phyloP scores from a whole-genome alignment of 2,888 invertebrate species.

The Vanessa cardui region DNA sequence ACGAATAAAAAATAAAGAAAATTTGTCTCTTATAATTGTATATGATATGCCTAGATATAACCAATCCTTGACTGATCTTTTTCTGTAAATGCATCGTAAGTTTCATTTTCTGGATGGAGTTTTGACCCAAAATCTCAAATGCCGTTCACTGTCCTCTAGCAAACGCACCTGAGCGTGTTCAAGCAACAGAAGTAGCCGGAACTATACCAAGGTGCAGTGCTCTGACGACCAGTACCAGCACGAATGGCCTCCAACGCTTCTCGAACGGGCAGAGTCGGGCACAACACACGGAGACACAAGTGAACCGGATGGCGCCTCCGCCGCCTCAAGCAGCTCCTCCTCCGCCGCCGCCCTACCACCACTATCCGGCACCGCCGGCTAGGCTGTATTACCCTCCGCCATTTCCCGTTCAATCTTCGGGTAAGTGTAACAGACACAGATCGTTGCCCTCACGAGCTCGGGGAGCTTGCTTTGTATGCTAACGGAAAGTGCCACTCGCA shows the following conservation, averaged over 20 bases:
- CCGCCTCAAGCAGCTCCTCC: neutral
- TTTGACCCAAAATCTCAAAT: too few relatives aligned
- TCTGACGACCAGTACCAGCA: neutral
- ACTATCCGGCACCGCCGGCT: slow-evolving; percentile 8
- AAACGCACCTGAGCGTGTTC: neutral
- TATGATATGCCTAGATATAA: too few relatives aligned
- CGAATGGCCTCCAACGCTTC: slow-evolving; percentile 12
- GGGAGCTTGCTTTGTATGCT: neutral
- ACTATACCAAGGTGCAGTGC: neutral
- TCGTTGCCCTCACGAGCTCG: neutral
- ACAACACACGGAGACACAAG: slow-evolving; percentile 3
- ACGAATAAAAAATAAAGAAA: too few relatives aligned
- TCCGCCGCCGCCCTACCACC: slow-evolving; percentile 14
- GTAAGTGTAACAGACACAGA: slow-evolving; percentile 6
- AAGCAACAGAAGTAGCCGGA: neutral
- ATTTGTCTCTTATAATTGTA: too few relatives aligned
- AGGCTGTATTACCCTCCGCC: slow-evolving; percentile 23
- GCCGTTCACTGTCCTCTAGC: neutral
- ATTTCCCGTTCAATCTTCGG: neutral
- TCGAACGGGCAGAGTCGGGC: slow-evolving; percentile 7
- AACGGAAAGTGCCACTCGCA: neutral
- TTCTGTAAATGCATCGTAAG: too few relatives aligned
- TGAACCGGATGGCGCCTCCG: neutral
- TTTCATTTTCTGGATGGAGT: too few relatives aligned
- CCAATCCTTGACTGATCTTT: too few relatives aligned